Percentiles rank a stretch among this genome's conserved stretches.
phyloP scores from a whole-genome alignment of 1,140 invertebrate species.

The Melipona quadrifasciata region DNA sequence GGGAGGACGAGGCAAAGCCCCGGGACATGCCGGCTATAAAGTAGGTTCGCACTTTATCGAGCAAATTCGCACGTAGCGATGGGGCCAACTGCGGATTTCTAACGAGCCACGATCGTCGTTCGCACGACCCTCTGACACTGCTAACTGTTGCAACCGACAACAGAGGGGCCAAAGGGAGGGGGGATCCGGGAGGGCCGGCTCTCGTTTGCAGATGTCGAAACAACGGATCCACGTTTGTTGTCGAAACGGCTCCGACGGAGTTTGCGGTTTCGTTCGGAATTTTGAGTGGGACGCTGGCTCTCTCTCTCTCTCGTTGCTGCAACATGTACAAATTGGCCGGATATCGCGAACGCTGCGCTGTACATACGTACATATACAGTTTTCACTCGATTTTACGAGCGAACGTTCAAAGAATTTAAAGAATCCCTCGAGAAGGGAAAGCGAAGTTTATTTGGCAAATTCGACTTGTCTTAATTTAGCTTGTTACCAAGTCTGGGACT shows the following conservation, averaged over 20 bases:
- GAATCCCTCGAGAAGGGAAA: too few species aligned
- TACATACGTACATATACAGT: too few species aligned
- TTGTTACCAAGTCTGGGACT: too few species aligned
- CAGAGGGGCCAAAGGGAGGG: not conserved
- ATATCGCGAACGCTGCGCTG: too few species aligned
- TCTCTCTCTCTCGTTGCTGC: not conserved
- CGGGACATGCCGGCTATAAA: slow-evolving; percentile 17
- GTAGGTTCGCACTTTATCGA: slow-evolving; percentile 53
- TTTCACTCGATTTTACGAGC: not conserved
- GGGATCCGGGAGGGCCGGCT: not conserved
- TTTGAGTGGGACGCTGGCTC: not conserved
- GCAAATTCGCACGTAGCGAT: slow-evolving; percentile 58
- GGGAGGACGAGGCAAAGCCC: slow-evolving; percentile 6
- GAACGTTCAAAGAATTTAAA: not conserved
- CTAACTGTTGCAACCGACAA: slow-evolving; percentile 47
- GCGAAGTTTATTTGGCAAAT: too few species aligned
- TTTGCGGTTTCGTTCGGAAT: not conserved
- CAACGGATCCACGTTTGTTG: not conserved
- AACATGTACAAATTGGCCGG: not conserved
- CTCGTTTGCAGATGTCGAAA: slow-evolving; percentile 11
- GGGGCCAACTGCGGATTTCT: slow-evolving; percentile 53
- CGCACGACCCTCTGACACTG: slow-evolving; percentile 45
- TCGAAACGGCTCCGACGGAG: not conserved
- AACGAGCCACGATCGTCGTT: slow-evolving; percentile 61
- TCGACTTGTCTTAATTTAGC: too few species aligned